Base-by-base conservation (phyloP, 1,140 invertebrate genomes). In the Pseudomyrmex pallidus region DNA sequence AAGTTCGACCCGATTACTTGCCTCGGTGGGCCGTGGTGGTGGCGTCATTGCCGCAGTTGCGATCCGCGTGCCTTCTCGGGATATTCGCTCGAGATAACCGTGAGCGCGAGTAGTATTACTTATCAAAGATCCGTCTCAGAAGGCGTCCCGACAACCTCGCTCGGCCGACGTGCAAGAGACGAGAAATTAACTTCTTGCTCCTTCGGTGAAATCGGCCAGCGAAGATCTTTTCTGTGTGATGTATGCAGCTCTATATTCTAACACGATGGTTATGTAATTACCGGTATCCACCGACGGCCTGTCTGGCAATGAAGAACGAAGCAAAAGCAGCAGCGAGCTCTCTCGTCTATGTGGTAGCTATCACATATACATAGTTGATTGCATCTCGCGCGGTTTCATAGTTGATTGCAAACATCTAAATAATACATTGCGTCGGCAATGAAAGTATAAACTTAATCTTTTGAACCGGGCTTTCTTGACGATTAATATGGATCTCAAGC, bases 21-120 rank as follows among this genome's bases (percentile, higher is more conserved):
- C 77, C 50, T 25, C 59, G 62, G 52, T 52, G 54, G 35, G 13
- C 73, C 54, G n/a, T 56, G 64, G 54, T 15, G 22, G 15, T 73
- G 52, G 46, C 66, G 52, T 64, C 54, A 61, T 73, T 73, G 68
- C 64, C 83, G 83, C 46, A 56, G 48, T 52, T 22, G 46, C 22
- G 46, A 46, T 17, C 46, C 52, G 66, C 52, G 66, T 22, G 44
- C 59, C 59, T 76, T 62, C 50, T 13, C 63, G 74, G 74, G 74
- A 80, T 84, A 88, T 86, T 85, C 84, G 82, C 83, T 35, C 83
- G 85, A 90, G 88, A 86, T 88, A 90, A 87, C 76, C 84, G 74
- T 73, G 86, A 85, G 87, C 87, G 83, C 85, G 85, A 52, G 35
- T 87, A 80, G 70, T 74, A 84, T 74, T 68, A 63, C 80, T 84